Evolutionary conservation across 53 echinoderm and acorn worm species (phyloP).

Genomic region (Henricia sp.): DNA sequence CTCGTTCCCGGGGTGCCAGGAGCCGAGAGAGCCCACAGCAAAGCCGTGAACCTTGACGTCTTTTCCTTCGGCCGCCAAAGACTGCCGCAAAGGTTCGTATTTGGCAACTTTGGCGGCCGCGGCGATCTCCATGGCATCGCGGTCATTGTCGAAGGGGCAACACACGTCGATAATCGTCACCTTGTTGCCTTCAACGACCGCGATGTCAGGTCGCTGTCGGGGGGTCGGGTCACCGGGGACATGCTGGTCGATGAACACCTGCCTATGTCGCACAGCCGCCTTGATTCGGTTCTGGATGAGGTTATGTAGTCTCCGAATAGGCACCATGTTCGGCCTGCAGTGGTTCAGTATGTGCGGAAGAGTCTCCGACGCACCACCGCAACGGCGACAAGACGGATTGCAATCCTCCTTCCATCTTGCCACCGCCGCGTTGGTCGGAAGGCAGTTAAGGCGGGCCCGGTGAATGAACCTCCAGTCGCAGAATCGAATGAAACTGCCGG

Average conservation of each 20-base stretch:
- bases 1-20: slow-evolving; percentile 14
- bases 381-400: slow-evolving; percentile 9
- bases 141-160: slow-evolving; percentile 36
- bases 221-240: slow-evolving; percentile 46
- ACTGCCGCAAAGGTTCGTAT: slow-evolving; percentile 7
- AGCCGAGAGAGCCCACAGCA: background rate
- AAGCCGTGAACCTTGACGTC: slow-evolving; percentile 29
- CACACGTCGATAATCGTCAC: slow-evolving; percentile 40
- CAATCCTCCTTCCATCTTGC: background rate
- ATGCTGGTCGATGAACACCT: slow-evolving; percentile 20
- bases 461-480: slow-evolving; percentile 28
- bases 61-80: background rate
- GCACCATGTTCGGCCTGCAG: slow-evolving; percentile 29
- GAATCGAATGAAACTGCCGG: slow-evolving; percentile 27
- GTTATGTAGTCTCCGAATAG: slow-evolving; percentile 17
- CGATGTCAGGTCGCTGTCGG: slow-evolving; percentile 39
- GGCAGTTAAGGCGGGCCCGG: slow-evolving; percentile 25
- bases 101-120: slow-evolving; percentile 5
- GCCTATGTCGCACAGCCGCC: background rate
- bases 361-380: slow-evolving; percentile 3
- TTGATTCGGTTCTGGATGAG: slow-evolving; percentile 4
- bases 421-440: slow-evolving; percentile 43
- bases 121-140: slow-evolving; percentile 13
- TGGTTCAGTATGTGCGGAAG: slow-evolving; percentile 35
- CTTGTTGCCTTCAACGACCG: slow-evolving; percentile 40